A percentile compares a stretch with the other conserved stretches of the same genome.
phyloP scores from a whole-genome alignment of 2,797 vertebrate species.

The Syngnathus rostellatus region DNA sequence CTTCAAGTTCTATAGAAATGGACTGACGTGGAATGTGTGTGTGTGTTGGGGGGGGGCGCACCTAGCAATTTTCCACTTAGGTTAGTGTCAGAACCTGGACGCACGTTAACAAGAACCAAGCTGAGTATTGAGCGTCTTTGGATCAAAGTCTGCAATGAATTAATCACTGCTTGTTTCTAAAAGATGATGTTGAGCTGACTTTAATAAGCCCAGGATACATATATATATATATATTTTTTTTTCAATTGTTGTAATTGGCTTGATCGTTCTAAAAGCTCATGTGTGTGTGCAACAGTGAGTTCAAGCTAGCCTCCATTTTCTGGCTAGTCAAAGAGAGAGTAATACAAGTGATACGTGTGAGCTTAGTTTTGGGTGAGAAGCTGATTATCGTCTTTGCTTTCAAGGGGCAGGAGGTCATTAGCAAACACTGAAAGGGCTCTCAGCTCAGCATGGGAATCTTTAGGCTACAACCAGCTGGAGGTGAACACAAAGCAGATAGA shows the following conservation, averaged over 20 bases:
- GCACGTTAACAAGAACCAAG: background rate
- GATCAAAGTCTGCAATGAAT: background rate
- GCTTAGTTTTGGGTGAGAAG: constrained; percentile 49
- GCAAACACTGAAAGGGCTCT: constrained; percentile 32
- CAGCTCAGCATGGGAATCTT: constrained; percentile 38
- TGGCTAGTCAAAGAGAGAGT: constrained; percentile 14
- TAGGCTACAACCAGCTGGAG: constrained; percentile 38
- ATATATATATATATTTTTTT: no score
- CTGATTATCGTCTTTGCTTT: constrained; percentile 50
- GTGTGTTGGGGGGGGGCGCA: background rate
- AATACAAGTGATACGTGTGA: constrained; percentile 10
- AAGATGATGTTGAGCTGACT: background rate
- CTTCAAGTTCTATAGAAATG: background rate
- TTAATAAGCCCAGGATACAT: no score
- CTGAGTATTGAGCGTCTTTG: background rate
- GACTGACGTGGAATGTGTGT: background rate
- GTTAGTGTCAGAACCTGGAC: constrained; percentile 1
- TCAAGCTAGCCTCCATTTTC: background rate
- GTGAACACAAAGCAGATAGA: constrained; percentile 60
- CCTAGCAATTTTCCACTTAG: constrained; percentile 1
- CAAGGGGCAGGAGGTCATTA: constrained; percentile 57
- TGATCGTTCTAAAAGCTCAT: no score
- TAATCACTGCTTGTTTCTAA: background rate
- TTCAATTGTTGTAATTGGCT: background rate
- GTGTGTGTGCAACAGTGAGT: background rate